phyloP scores from a whole-genome alignment of 2,797 vertebrate species.

The Diceros bicornis region DNA sequence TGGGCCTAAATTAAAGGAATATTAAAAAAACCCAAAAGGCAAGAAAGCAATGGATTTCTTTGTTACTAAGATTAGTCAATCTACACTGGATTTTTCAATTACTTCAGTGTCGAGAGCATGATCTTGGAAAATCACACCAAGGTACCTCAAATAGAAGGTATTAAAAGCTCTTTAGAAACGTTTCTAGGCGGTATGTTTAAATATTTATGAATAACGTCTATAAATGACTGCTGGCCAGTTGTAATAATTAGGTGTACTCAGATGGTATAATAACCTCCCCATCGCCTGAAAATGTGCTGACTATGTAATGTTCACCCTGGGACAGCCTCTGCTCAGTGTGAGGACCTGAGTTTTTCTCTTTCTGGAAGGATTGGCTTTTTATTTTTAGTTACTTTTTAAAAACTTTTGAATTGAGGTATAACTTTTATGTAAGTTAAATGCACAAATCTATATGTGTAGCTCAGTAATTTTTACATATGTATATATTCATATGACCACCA shows the following conservation, averaged over 20 bases:
- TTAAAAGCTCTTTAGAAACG: slow-evolving; percentile 76
- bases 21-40: neutral
- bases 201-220: slow-evolving; percentile 79
- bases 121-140: slow-evolving; percentile 60
- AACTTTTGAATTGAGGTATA: neutral
- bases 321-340: neutral
- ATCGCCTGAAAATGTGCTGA: neutral
- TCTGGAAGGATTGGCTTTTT: slow-evolving; percentile 33
- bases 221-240: slow-evolving; percentile 76
- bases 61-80: neutral
- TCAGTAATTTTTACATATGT: neutral
- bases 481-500: neutral
- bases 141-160: slow-evolving; percentile 53
- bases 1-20: slow-evolving; percentile 17
- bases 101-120: slow-evolving; percentile 4
- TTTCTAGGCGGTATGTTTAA: slow-evolving; percentile 63
- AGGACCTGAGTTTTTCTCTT: slow-evolving; percentile 40
- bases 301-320: neutral
- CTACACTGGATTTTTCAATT: slow-evolving; percentile 48
- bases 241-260: slow-evolving; percentile 75
- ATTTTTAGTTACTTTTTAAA: slow-evolving; percentile 31
- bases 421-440: slow-evolving; percentile 1
- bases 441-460: neutral
- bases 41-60: slow-evolving; percentile 47
- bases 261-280: neutral